Evolutionary conservation across 2,113 vertebrate species (phyloP).

Genomic region (Cervus canadensis): DNA sequence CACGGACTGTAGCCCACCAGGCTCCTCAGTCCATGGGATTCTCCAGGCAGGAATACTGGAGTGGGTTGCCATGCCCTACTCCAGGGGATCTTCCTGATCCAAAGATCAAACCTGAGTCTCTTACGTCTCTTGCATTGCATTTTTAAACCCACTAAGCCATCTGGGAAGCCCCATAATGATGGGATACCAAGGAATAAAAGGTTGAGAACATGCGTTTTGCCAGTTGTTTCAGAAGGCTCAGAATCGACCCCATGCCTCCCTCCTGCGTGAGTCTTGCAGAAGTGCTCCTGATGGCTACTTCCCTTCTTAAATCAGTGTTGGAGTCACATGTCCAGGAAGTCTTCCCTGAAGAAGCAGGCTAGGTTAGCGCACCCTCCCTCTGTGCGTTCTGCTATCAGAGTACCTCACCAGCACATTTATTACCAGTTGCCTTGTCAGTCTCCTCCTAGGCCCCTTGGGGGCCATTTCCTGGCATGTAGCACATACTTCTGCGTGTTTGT

Average conservation of each 20-base stretch:
- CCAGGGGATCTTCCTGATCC: neutral
- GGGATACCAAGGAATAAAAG: neutral
- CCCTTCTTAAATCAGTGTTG: neutral
- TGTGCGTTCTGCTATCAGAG: neutral
- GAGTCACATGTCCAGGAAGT: neutral
- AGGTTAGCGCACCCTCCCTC: accelerated
- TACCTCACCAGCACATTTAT: too few species aligned
- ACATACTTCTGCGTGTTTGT: neutral
- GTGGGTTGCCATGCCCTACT: neutral
- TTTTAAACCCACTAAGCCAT: neutral
- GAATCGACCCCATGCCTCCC: neutral
- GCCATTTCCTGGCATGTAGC: neutral
- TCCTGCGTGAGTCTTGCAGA: neutral
- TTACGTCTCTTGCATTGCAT: neutral
- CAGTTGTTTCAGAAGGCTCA: neutral
- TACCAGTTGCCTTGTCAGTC: neutral
- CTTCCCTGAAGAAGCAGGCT: neutral
- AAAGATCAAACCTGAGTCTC: neutral
- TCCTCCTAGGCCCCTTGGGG: neutral
- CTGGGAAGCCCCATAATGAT: neutral
- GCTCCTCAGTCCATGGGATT: neutral
- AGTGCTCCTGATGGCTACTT: neutral
- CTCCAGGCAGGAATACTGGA: neutral
- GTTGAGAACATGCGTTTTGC: neutral
- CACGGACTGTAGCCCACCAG: neutral